A percentile compares a stretch with the other conserved stretches of the same genome.
phyloP scores from a whole-genome alignment of 2,113 vertebrate genomes.

The Vidua macroura region DNA sequence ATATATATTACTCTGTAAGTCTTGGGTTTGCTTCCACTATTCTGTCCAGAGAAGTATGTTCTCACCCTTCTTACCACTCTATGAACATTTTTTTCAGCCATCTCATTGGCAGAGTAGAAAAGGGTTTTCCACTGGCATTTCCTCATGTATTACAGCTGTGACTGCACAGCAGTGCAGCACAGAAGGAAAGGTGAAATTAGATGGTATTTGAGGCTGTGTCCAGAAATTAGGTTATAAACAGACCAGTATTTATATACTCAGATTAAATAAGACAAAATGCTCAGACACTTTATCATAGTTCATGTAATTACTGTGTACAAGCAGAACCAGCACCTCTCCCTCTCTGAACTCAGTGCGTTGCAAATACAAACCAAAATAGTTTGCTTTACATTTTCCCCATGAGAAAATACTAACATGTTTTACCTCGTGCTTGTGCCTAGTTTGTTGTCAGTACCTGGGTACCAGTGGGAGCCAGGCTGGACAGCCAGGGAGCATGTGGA shows the following conservation, averaged over 20 bases:
- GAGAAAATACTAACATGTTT: not conserved
- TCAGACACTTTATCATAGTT: not conserved
- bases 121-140: not conserved
- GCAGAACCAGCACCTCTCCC: not conserved
- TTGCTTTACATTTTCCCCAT: not conserved
- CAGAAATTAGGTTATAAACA: not conserved
- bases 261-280: not conserved
- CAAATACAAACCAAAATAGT: not conserved
- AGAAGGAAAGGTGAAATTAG: not conserved
- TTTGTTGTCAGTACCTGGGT: not conserved
- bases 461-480: not conserved
- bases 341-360: not conserved
- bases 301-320: not conserved
- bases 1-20: not conserved
- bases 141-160: not conserved
- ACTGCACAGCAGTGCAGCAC: not conserved
- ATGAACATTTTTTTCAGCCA: not conserved
- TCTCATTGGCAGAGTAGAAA: not conserved
- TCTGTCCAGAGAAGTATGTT: not conserved
- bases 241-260: not conserved
- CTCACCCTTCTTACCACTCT: not conserved
- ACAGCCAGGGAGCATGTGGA: not conserved
- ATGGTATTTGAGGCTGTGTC: not conserved
- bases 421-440: not conserved
- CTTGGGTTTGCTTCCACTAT: not conserved